Base-by-base conservation (phyloP, 2,797 vertebrate genomes). In the Tenualosa ilisha region DNA sequence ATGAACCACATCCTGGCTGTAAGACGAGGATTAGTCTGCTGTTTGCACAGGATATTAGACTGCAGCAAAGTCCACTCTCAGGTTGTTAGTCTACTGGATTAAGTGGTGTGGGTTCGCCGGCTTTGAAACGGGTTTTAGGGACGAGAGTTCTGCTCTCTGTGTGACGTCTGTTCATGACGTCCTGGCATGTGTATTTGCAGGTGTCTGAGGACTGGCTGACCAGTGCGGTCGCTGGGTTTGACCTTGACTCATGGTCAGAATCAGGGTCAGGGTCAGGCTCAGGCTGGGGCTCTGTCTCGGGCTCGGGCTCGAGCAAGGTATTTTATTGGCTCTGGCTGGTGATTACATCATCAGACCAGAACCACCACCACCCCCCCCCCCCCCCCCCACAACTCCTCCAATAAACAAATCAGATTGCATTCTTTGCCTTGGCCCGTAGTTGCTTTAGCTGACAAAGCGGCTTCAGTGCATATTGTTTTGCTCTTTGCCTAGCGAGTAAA, bases 151-250 rank as follows among this genome's bases (percentile, higher is more conserved):
- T 54, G 56, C 84, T 84, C 17, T 87, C 82, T 53, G 61, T 63
- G 37, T 83, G 20, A 51, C 81, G 51, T 82, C 31, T 83, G 2
- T 49, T 7, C 12, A 59, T 20, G 24, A 31, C 31, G 31, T 31
- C 31, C 31, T 31, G 31, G 86, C 79, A 59, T 54, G 84, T 91
- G 83, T 94, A 84, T 94, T 94, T 94, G 24, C 92, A 93, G 93
- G 93, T 94, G 81, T 89, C 90, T 93, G 92, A 93, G 87, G 93
- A 94, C 89, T 93, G 92, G 94, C 92, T 94, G 94, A 95, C 92
- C 93, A 91, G 91, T 49, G 17, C 72, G 2, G 40, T 20, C 37
- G 92, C 90, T 89, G 88, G 84, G 68, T 87, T 85, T 85, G 84
- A 85, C 61, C 82, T 63, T 81, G 63, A 31, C 26, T 89, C 89